Conservation (phyloP, 2,888 invertebrate species). For the Masnerella sp. region DNA sequence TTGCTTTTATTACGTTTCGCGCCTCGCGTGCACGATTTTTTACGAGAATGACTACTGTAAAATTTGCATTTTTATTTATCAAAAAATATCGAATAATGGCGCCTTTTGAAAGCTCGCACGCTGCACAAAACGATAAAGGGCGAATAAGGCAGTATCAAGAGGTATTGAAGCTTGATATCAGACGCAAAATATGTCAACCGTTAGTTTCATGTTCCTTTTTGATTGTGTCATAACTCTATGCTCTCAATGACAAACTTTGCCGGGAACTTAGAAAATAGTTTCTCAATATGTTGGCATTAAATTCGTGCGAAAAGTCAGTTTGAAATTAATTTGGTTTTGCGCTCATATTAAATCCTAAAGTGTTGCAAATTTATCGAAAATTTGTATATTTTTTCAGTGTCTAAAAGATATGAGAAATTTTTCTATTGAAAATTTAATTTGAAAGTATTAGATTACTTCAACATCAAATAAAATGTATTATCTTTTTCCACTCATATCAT, state of each 20-base stretch:
- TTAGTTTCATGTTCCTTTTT: constrained; percentile 26
- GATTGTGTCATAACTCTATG: constrained; percentile 32
- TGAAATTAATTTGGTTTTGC: background rate
- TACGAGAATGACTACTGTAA: constrained; percentile 43
- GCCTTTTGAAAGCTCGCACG: constrained; percentile 19
- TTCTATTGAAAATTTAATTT: background rate
- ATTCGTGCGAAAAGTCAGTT: background rate
- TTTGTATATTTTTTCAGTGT: background rate
- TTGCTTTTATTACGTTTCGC: constrained; percentile 36
- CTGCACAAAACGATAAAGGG: constrained; percentile 37
- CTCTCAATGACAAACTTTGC: constrained; percentile 18
- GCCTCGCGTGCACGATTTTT: constrained; percentile 18
- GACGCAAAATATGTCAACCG: constrained; percentile 35
- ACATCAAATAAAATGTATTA: background rate
- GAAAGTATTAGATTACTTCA: too few relatives aligned
- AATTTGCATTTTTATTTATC: constrained; percentile 47
- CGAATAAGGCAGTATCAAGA: constrained; percentile 19
- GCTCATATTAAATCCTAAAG: too few relatives aligned
- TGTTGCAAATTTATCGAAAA: background rate
- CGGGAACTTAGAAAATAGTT: constrained; percentile 9
- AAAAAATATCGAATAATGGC: constrained; percentile 34
- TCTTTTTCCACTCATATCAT: constrained; percentile 17
- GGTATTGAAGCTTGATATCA: constrained; percentile 44
- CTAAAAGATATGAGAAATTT: background rate
- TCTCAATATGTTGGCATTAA: constrained; percentile 1